Conservation (phyloP, 2,797 vertebrate genomes). For the Microchirus variegatus region DNA sequence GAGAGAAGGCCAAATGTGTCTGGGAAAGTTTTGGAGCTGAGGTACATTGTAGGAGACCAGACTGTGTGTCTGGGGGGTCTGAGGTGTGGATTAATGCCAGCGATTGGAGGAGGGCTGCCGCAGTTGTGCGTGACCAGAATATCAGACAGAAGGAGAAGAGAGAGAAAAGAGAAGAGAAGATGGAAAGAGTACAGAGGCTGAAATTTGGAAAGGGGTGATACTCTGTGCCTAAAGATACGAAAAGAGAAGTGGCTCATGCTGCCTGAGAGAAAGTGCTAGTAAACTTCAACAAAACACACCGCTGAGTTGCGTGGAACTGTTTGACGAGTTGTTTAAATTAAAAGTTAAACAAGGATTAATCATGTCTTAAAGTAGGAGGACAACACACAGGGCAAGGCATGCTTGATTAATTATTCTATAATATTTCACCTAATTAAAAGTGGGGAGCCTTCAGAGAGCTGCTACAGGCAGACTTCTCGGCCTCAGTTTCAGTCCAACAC, state of each 20-base stretch:
- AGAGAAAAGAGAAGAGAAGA: slow-evolving; percentile 69
- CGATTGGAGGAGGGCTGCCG: slow-evolving; percentile 90
- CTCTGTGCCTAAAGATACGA: slow-evolving; percentile 15
- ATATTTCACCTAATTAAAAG: slow-evolving; percentile 17
- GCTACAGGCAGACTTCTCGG: neutral
- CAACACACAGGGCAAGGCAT: neutral
- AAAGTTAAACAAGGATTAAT: slow-evolving; percentile 25
- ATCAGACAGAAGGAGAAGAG: slow-evolving; percentile 77
- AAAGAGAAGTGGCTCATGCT: slow-evolving; percentile 22
- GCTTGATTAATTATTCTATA: slow-evolving; percentile 1
- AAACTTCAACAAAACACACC: slow-evolving; percentile 32
- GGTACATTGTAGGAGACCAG: slow-evolving; percentile 79
- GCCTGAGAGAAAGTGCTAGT: slow-evolving; percentile 22
- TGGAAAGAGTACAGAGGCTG: slow-evolving; percentile 56
- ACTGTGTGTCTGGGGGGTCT: slow-evolving; percentile 85
- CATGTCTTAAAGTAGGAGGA: slow-evolving; percentile 5
- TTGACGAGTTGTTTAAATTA: slow-evolving; percentile 12
- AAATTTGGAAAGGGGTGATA: slow-evolving; percentile 46
- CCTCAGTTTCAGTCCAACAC: neutral
- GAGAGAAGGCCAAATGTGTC: slow-evolving; percentile 74
- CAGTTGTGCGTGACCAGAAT: slow-evolving; percentile 95
- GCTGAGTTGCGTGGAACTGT: slow-evolving; percentile 1
- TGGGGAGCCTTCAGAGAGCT: slow-evolving; percentile 3
- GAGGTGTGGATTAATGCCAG: slow-evolving; percentile 90
- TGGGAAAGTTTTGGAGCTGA: slow-evolving; percentile 84